phyloP scores from a whole-genome alignment of 2,888 invertebrate species.

The Nomada goodeniana region DNA sequence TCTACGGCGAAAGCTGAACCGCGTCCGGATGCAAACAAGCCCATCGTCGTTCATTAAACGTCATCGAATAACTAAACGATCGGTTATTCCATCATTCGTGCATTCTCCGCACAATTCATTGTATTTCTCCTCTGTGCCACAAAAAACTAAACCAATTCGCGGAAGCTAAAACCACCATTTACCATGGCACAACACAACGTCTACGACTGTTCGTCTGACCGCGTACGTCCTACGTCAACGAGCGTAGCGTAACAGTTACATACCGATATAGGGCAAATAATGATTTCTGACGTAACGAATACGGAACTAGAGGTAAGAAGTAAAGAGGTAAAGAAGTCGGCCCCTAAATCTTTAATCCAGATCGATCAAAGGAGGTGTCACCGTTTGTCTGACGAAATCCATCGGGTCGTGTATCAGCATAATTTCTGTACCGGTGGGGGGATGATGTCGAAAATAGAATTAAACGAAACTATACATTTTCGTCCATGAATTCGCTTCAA shows the following conservation, averaged over 20 bases:
- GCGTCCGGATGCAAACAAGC: no score
- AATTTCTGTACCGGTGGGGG: not conserved
- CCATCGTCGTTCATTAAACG: no score
- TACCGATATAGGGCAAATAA: slow-evolving; percentile 49
- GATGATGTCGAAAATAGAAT: not conserved
- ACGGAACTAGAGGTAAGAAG: slow-evolving; percentile 36
- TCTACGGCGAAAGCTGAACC: not conserved
- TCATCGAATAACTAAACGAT: not conserved
- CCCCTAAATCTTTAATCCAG: slow-evolving; percentile 45
- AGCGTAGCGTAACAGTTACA: not conserved
- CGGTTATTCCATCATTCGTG: no score
- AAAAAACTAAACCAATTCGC: no score
- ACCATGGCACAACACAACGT: not conserved
- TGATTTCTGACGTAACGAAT: slow-evolving; percentile 43
- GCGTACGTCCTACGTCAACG: not conserved
- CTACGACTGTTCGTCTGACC: slow-evolving; percentile 13
- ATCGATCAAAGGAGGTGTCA: slow-evolving; percentile 41
- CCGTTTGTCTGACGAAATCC: slow-evolving; percentile 1
- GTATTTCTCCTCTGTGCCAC: no score
- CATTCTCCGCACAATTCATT: no score
- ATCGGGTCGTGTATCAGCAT: not conserved
- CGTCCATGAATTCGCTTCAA: not conserved
- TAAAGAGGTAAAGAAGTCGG: slow-evolving; percentile 5
- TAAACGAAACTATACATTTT: no score
- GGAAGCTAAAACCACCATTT: not conserved